Evolutionary conservation across 2,888 invertebrate genomes (phyloP).

Genomic region (Cantharis flavilabris): DNA sequence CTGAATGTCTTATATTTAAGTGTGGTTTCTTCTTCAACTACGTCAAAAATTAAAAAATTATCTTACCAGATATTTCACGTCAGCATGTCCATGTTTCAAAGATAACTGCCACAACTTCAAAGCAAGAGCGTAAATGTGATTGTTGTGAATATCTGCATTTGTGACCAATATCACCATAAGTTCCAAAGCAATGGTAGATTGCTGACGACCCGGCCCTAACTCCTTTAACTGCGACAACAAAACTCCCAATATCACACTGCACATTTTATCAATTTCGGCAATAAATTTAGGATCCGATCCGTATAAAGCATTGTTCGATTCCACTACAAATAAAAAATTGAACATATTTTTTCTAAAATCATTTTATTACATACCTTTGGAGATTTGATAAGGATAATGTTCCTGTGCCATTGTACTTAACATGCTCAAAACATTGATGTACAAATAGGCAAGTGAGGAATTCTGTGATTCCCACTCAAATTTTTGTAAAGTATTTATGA

Average conservation of each 20-base stretch:
- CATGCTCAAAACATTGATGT: constrained; percentile 77
- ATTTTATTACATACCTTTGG: constrained; percentile 72
- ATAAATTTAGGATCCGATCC: constrained; percentile 88
- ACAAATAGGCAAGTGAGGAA: constrained; percentile 68
- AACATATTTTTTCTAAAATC: not conserved
- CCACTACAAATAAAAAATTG: constrained; percentile 62
- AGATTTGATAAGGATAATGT: constrained; percentile 82
- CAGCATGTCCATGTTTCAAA: constrained; percentile 62
- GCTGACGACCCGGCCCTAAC: constrained; percentile 64
- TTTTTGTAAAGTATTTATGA: constrained; percentile 80
- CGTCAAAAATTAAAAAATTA: not conserved
- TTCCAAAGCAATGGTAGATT: constrained; percentile 75
- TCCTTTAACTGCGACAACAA: constrained; percentile 71
- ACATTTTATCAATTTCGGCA: constrained; percentile 76
- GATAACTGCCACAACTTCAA: constrained; percentile 82
- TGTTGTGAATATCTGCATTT: constrained; percentile 66
- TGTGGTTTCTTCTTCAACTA: too few relatives aligned
- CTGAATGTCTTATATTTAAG: too few relatives aligned
- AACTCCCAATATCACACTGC: constrained; percentile 77
- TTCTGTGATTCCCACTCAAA: constrained; percentile 73
- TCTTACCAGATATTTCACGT: constrained; percentile 50
- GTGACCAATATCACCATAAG: constrained; percentile 70
- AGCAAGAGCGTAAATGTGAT: constrained; percentile 69
- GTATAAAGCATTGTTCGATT: constrained; percentile 91
- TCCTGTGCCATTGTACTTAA: constrained; percentile 81